Base-by-base conservation (phyloP, 2,888 invertebrate species). In the Ernsta delagoae region DNA sequence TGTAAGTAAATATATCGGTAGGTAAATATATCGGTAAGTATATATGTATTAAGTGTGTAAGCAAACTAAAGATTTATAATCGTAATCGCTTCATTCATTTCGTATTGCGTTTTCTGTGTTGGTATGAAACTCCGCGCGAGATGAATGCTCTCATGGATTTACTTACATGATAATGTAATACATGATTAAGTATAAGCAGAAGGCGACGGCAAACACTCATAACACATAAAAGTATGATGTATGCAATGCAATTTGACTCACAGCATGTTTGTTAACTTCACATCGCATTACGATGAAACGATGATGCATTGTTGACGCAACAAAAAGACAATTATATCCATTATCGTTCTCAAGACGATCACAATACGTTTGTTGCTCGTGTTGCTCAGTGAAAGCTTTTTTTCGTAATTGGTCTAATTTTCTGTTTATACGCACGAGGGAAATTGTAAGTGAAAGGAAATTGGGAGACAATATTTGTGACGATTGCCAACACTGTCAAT, bases 321-420 rank as follows among this genome's bases (percentile, higher is more conserved):
- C 71, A 70, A 71, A 75, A 73, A 77, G 73, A 77, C 72, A 75
- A 77, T 75, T 75, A 75, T 75, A 75, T 60, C 65, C 68, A 73
- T 72, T 71, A 76, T 75, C 75, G 75, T 79, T 77, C 75, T 74
- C 75, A 65, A 73, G 71, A 60, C 53, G 70, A 60, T 70, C 68
- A 72, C 72, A 63, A 73, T 73, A 71, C 71, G 75, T 74, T 74
- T 71, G 73, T 70, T 69, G 70, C 71, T 72, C 70, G 78, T 71
- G 73, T 70, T 69, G 70, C 71, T 72, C 70, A 78, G 80, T 78
- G 86, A 86, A 86, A 87, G 87, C 78, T 72, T 75, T 72, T 59
- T 68, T 73, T 73, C 65, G 77, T 81, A 83, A 85, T 83, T 81
- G 78, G 78, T 78, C 74, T 78, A 75, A 81, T 78, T 75, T 79